A percentile compares a stretch with the other conserved stretches of the same genome.
Conservation (phyloP, 1,140 invertebrate genomes). For the Formica exsecta region DNA sequence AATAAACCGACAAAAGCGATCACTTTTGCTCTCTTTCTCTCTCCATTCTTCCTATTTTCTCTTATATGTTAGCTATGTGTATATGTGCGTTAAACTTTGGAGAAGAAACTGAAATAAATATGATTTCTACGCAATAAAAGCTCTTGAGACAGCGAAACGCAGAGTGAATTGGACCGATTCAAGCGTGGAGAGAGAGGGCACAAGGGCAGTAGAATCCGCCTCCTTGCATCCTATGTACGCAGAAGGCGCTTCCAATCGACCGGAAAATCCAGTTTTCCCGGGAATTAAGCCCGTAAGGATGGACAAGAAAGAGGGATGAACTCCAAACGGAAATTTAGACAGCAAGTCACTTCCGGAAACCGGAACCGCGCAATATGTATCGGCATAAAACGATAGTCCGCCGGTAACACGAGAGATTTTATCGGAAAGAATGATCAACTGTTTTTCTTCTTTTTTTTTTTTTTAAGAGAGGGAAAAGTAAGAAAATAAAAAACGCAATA, state of each 20-base stretch:
- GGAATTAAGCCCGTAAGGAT: constrained; percentile 74
- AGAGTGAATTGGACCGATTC: constrained; percentile 17
- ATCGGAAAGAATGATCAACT: constrained; percentile 34
- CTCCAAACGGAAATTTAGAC: constrained; percentile 41
- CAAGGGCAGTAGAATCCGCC: constrained; percentile 1
- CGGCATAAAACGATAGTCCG: not conserved
- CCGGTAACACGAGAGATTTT: constrained; percentile 8
- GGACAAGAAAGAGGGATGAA: constrained; percentile 62
- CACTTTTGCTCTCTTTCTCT: not conserved
- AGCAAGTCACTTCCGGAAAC: constrained; percentile 60
- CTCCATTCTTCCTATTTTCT: constrained; percentile 8
- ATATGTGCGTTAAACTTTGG: constrained; percentile 26
- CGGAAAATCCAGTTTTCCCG: constrained; percentile 79
- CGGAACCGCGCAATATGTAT: constrained; percentile 55
- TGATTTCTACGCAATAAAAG: constrained; percentile 67
- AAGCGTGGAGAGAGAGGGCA: not conserved
- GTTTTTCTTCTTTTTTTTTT: not conserved
- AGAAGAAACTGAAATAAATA: constrained; percentile 66
- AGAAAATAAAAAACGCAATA: not conserved
- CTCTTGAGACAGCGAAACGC: not conserved
- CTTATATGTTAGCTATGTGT: constrained; percentile 6
- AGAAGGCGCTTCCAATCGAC: constrained; percentile 72
- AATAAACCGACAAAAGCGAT: constrained; percentile 61
- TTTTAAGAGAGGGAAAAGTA: not conserved
- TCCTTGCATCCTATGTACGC: constrained; percentile 52